Evolutionary conservation across 2,113 vertebrate genomes (phyloP).

Genomic region (Coreoperca whiteheadi): DNA sequence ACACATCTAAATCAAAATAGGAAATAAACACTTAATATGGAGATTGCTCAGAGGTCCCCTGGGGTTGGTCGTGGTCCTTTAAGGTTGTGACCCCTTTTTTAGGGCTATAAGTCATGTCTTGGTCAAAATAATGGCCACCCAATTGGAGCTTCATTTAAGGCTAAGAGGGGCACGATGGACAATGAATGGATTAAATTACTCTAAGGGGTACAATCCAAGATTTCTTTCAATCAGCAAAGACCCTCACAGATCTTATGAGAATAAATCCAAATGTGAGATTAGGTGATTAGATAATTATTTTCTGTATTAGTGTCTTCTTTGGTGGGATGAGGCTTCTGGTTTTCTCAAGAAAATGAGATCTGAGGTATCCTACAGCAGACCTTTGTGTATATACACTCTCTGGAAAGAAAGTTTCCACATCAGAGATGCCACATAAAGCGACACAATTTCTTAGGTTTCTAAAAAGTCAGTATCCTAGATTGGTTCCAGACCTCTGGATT

Average conservation of each 20-base stretch:
- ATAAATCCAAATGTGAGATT: constrained; percentile 50
- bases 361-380: background rate
- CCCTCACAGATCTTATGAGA: constrained; percentile 26
- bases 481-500: background rate
- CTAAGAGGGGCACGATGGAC: constrained; percentile 47
- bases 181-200: constrained; percentile 75
- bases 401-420: background rate
- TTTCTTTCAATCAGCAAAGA: constrained; percentile 58
- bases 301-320: constrained; percentile 1
- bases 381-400: background rate
- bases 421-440: background rate
- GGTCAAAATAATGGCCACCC: constrained; percentile 71
- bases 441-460: background rate
- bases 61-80: constrained; percentile 37
- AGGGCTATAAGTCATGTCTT: constrained; percentile 39
- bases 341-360: background rate
- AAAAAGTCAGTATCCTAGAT: background rate
- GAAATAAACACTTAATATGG: constrained; percentile 56
- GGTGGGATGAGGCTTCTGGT: constrained; percentile 1
- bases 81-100: constrained; percentile 50
- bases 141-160: constrained; percentile 53
- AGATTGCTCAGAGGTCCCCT: constrained; percentile 11
- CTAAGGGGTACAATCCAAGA: constrained; percentile 49
- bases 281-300: constrained; percentile 30
- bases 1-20: constrained; percentile 41